Evolutionary conservation across 35 echinoderm and acorn worm genomes (phyloP).

Genomic region (Patiria miniata): DNA sequence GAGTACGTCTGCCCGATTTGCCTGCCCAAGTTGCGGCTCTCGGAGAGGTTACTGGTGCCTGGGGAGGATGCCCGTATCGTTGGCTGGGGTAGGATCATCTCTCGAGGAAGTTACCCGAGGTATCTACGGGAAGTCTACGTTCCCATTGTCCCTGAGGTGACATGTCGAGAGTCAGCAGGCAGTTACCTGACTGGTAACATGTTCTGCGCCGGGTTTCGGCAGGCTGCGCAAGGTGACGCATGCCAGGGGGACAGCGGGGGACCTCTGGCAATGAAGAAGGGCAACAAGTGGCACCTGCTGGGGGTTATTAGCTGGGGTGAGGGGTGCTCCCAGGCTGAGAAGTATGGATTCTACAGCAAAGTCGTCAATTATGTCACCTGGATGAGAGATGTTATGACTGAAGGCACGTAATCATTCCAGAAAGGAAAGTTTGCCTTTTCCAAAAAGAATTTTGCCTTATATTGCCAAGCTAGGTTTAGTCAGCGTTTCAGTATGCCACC

Average conservation of each 20-base stretch:
- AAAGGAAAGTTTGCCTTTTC: too few relatives aligned
- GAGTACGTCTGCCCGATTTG: slow-evolving; percentile 86
- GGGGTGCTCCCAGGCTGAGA: slow-evolving; percentile 57
- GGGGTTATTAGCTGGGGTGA: slow-evolving; percentile 90
- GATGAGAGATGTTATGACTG: slow-evolving; percentile 20
- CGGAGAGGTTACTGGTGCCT: slow-evolving; percentile 46
- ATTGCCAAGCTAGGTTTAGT: too few relatives aligned
- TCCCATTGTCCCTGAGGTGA: slow-evolving; percentile 47
- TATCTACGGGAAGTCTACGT: slow-evolving; percentile 71
- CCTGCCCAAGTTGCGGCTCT: slow-evolving; percentile 59
- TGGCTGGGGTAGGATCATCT: slow-evolving; percentile 62
- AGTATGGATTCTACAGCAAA: slow-evolving; percentile 88
- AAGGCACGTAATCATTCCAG: too few relatives aligned
- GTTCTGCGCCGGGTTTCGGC: slow-evolving; percentile 78
- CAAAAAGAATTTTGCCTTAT: too few relatives aligned
- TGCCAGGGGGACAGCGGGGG: slow-evolving; percentile 88
- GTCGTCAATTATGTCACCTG: slow-evolving; percentile 56
- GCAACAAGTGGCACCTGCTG: slow-evolving; percentile 65
- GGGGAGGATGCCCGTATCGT: slow-evolving; percentile 47
- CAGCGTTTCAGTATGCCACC: too few relatives aligned
- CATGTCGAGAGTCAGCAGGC: slow-evolving; percentile 58
- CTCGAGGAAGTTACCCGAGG: slow-evolving; percentile 33
- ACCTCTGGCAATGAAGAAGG: slow-evolving; percentile 41
- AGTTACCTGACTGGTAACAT: slow-evolving; percentile 69
- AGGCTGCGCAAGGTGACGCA: slow-evolving; percentile 49